These are phyloP conservation scores for Lepidonotus clava DNA, from an alignment of 2,888 invertebrate species.

Conservation along the genomic window DNA sequence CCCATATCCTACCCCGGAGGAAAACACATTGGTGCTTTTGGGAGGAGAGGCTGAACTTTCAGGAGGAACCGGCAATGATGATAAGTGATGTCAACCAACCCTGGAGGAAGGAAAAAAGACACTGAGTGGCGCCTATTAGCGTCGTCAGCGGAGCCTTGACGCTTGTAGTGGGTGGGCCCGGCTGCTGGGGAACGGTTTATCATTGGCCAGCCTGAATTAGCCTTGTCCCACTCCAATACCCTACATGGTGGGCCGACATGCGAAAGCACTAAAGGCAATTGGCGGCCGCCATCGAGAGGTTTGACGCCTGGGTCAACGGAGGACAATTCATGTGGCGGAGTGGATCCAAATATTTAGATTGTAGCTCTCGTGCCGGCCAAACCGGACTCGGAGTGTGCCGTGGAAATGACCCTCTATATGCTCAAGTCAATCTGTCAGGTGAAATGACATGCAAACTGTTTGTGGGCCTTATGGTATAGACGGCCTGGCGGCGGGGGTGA, in stretches of 20 bases:
- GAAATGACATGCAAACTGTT: not conserved
- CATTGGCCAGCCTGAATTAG: conserved; percentile 27
- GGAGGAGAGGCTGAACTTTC: not conserved
- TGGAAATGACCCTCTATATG: conserved; percentile 41
- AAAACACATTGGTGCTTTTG: too few relatives aligned
- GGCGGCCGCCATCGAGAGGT: conserved; percentile 25
- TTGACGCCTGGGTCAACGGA: conserved; percentile 30
- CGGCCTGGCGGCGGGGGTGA: not conserved
- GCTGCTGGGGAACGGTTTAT: conserved; percentile 36
- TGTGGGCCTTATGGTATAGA: not conserved
- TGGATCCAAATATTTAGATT: conserved; percentile 44
- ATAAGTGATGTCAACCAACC: conserved; percentile 45
- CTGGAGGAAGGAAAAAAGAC: not conserved
- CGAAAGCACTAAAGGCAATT: conserved; percentile 51
- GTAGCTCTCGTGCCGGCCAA: conserved; percentile 20
- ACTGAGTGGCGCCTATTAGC: not conserved
- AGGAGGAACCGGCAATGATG: not conserved
- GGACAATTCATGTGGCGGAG: conserved; percentile 30
- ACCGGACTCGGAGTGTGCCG: too few relatives aligned
- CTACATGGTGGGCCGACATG: conserved; percentile 7
- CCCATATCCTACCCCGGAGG: too few relatives aligned
- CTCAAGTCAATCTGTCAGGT: conserved; percentile 9
- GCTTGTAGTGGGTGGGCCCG: not conserved
- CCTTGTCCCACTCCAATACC: conserved; percentile 8
- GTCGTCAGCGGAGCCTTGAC: not conserved